A percentile compares a stretch with the other conserved stretches of the same genome.
phyloP scores from a whole-genome alignment of 2,113 vertebrate genomes.

The Spea bombifrons region DNA sequence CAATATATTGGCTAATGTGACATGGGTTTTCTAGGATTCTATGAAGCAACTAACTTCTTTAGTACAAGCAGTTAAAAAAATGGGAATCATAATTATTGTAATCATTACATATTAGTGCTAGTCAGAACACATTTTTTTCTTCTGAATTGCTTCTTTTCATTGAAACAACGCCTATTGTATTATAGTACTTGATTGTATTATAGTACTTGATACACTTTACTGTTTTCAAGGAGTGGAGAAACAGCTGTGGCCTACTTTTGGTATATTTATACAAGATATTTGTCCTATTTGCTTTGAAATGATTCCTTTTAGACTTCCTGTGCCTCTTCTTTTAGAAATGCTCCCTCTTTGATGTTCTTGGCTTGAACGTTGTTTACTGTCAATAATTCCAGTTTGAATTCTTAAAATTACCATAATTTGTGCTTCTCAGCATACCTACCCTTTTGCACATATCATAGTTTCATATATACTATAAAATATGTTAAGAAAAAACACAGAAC shows the following conservation, averaged over 20 bases:
- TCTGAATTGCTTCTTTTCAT: constrained; percentile 39
- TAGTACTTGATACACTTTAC: constrained; percentile 49
- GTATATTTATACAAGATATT: constrained; percentile 40
- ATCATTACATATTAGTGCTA: constrained; percentile 1
- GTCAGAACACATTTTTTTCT: constrained; percentile 51
- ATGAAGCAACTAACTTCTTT: too few species aligned
- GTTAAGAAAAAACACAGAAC: too few species aligned
- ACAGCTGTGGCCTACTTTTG: constrained; percentile 39
- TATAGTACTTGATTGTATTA: constrained; percentile 30
- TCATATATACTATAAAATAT: too few species aligned
- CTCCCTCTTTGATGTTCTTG: constrained; percentile 35
- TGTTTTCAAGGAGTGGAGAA: constrained; percentile 41
- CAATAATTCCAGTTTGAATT: constrained; percentile 15
- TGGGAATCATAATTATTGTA: background rate
- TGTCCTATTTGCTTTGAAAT: constrained; percentile 38
- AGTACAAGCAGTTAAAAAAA: background rate
- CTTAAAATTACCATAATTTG: constrained; percentile 6
- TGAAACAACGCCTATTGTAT: constrained; percentile 51
- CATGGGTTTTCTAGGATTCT: too few species aligned
- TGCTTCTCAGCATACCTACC: background rate
- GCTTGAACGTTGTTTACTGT: constrained; percentile 17
- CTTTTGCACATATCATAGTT: background rate
- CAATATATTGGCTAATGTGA: background rate
- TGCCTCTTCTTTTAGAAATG: constrained; percentile 22
- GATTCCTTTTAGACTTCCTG: constrained; percentile 35